These are phyloP conservation scores for Poecile atricapillus DNA, from an alignment of 2,113 vertebrate genomes.

Conservation along the genomic window DNA sequence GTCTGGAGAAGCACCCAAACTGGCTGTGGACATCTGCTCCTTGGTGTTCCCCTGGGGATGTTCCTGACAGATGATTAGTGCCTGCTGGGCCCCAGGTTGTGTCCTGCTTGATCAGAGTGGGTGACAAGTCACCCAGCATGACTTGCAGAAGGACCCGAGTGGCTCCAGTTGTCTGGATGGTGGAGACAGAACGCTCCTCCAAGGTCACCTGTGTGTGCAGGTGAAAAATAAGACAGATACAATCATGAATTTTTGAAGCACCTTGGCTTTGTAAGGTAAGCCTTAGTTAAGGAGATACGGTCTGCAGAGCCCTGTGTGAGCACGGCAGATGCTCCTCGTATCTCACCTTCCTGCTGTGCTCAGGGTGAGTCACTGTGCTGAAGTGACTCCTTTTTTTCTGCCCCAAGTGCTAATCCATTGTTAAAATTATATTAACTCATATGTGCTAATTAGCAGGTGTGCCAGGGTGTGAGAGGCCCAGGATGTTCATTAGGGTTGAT, in stretches of 20 bases:
- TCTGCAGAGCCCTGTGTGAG: not conserved
- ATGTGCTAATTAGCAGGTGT: conserved; percentile 59
- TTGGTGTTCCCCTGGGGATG: not conserved
- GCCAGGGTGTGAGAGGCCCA: conserved; percentile 42
- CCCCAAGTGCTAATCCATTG: conserved; percentile 24
- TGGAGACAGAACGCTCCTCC: not conserved
- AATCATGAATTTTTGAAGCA: conserved; percentile 46
- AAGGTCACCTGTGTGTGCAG: not conserved
- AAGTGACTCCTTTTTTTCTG: not conserved
- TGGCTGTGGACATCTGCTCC: not conserved
- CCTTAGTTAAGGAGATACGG: not conserved
- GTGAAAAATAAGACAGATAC: conserved; percentile 25
- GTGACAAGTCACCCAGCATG: not conserved
- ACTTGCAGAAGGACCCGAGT: not conserved
- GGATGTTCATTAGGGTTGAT: conserved; percentile 29
- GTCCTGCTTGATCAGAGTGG: not conserved
- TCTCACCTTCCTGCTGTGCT: not conserved
- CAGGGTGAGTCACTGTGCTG: not conserved
- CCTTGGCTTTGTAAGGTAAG: conserved; percentile 20
- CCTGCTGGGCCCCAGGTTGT: not conserved
- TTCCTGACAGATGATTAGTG: not conserved
- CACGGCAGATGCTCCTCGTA: fast-evolving
- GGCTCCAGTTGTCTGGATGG: not conserved
- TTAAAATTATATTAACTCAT: conserved; percentile 16
- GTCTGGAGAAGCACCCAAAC: not conserved